phyloP scores from a whole-genome alignment of 2,888 invertebrate genomes.

The Hypercompe scribonia region DNA sequence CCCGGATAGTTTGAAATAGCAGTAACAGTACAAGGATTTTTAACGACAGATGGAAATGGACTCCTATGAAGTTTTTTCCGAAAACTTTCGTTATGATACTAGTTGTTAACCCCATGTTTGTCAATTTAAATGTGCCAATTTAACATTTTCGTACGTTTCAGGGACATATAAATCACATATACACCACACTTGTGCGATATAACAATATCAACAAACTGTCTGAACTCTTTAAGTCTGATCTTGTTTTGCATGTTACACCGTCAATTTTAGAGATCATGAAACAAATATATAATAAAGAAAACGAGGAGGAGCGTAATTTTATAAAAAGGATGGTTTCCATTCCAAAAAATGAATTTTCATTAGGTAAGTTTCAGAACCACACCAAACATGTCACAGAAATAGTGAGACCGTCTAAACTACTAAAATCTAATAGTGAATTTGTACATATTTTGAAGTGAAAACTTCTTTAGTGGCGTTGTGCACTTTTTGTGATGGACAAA shows the following conservation, averaged over 20 bases:
- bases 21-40: neutral
- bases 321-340: constrained; percentile 25
- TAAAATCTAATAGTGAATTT: no score
- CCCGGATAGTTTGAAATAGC: neutral
- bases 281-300: constrained; percentile 27
- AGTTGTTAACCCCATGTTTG: neutral
- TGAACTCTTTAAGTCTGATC: constrained; percentile 48
- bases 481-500: no score
- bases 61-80: no score
- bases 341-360: neutral
- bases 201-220: constrained; percentile 50
- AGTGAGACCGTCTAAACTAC: neutral
- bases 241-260: constrained; percentile 51
- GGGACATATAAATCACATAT: constrained; percentile 66
- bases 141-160: constrained; percentile 38
- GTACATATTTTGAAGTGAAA: no score
- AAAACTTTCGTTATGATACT: neutral
- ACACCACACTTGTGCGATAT: constrained; percentile 58
- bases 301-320: constrained; percentile 36
- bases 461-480: no score
- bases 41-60: no score
- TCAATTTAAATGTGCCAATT: neutral
- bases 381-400: neutral
- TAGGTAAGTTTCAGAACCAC: constrained; percentile 32
- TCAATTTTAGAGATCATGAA: constrained; percentile 49